Conservation (phyloP, 2,797 vertebrate species). For the Scleropages formosus region DNA sequence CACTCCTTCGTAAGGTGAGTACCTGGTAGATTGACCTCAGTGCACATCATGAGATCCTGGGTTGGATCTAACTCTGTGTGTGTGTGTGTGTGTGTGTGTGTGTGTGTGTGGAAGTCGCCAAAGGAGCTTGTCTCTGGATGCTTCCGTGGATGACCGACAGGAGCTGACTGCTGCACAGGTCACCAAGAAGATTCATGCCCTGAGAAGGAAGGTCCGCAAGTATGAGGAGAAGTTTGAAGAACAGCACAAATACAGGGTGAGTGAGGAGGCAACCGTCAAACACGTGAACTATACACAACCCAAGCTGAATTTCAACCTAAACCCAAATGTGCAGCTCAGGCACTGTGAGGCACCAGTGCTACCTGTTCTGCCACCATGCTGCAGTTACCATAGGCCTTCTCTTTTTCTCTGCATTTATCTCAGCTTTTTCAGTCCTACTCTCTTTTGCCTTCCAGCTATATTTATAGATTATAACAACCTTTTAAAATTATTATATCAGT, state of each 20-base stretch:
- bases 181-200: slow-evolving; percentile 86
- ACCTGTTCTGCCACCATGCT: too few species aligned
- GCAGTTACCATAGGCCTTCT: too few species aligned
- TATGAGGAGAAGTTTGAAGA: slow-evolving; percentile 95
- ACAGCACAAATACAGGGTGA: slow-evolving; percentile 91
- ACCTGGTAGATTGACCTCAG: slow-evolving; percentile 80
- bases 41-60: background rate
- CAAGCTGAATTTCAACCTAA: too few species aligned
- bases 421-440: too few species aligned
- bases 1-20: slow-evolving; percentile 91
- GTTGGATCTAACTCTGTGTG: background rate
- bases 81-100: background rate
- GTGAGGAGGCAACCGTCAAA: slow-evolving; percentile 34
- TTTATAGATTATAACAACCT: too few species aligned
- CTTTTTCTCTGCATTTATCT: too few species aligned
- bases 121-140: slow-evolving; percentile 89
- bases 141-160: slow-evolving; percentile 81
- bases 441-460: too few species aligned
- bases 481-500: too few species aligned
- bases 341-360: too few species aligned
- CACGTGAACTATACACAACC: too few species aligned
- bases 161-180: slow-evolving; percentile 87
- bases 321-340: too few species aligned
- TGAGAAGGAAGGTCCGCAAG: slow-evolving; percentile 93
- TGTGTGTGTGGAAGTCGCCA: slow-evolving; percentile 68